These are phyloP conservation scores for Melipona bicolor DNA, from an alignment of 2,888 invertebrate species.

Conservation along the genomic window DNA sequence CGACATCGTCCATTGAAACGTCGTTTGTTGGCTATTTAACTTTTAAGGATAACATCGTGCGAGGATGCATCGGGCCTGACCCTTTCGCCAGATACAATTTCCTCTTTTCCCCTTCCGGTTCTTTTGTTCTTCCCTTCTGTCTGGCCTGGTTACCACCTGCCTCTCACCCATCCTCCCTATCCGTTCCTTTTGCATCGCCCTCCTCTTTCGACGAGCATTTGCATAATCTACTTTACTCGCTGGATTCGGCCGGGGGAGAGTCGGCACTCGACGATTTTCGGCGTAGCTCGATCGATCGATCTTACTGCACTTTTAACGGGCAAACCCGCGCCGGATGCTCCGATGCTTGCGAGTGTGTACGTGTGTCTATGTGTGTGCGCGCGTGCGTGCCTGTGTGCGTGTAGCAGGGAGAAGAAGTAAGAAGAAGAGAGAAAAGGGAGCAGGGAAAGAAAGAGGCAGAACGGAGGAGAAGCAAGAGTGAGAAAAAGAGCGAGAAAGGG, in stretches of 20 bases:
- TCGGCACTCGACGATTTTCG: constrained; percentile 67
- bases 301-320: constrained; percentile 62
- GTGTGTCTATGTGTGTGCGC: not conserved
- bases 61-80: constrained; percentile 31
- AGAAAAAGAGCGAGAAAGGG: not conserved
- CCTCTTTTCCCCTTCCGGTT: constrained; percentile 8
- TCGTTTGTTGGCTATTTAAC: constrained; percentile 54
- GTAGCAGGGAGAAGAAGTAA: not conserved
- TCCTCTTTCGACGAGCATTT: constrained; percentile 66
- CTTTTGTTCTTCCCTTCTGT: constrained; percentile 40
- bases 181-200: constrained; percentile 56
- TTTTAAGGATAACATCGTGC: constrained; percentile 43
- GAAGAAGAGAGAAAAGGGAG: not conserved
- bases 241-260: constrained; percentile 63
- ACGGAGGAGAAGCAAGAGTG: not conserved
- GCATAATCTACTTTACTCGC: constrained; percentile 72
- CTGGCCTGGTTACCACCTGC: constrained; percentile 3
- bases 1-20: constrained; percentile 11
- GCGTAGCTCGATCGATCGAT: constrained; percentile 69
- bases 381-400: not conserved
- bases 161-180: constrained; percentile 25
- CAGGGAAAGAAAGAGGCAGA: not conserved
- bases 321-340: constrained; percentile 35
- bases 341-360: not conserved
- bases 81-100: constrained; percentile 49